These are phyloP conservation scores for Napeogenes inachia DNA, from an alignment of 2,888 invertebrate species.

Conservation along the genomic window DNA sequence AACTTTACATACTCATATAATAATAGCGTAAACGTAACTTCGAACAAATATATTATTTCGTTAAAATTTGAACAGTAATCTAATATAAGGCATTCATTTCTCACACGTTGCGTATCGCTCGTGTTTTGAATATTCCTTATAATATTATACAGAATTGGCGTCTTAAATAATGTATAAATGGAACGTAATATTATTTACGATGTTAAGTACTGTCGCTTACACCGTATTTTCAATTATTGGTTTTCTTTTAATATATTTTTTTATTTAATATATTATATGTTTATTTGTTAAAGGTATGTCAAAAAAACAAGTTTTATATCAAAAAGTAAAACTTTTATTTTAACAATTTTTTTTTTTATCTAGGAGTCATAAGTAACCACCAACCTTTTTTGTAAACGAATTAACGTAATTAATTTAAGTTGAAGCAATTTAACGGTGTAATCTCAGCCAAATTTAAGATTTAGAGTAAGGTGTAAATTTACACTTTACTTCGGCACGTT, in stretches of 20 bases:
- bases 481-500: slow-evolving; percentile 21
- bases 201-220: background rate
- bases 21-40: background rate
- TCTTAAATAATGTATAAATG: slow-evolving; percentile 15
- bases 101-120: slow-evolving; percentile 7
- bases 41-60: background rate
- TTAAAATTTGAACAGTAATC: slow-evolving; percentile 1
- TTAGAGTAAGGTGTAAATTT: slow-evolving; percentile 11
- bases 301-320: no score
- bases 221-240: background rate
- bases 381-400: slow-evolving; percentile 6
- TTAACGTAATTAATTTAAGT: background rate
- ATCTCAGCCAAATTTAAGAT: slow-evolving; percentile 7
- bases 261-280: background rate
- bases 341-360: no score
- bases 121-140: slow-evolving; percentile 23
- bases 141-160: slow-evolving; percentile 19
- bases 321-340: no score
- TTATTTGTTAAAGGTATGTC: no score
- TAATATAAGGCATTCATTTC: slow-evolving; percentile 8
- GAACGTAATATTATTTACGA: slow-evolving; percentile 14
- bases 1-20: background rate
- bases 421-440: slow-evolving; percentile 15
- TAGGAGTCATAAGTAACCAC: no score
- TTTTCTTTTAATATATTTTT: background rate